Conservation (phyloP, 2,888 invertebrate genomes). For the Baccha elongata region DNA sequence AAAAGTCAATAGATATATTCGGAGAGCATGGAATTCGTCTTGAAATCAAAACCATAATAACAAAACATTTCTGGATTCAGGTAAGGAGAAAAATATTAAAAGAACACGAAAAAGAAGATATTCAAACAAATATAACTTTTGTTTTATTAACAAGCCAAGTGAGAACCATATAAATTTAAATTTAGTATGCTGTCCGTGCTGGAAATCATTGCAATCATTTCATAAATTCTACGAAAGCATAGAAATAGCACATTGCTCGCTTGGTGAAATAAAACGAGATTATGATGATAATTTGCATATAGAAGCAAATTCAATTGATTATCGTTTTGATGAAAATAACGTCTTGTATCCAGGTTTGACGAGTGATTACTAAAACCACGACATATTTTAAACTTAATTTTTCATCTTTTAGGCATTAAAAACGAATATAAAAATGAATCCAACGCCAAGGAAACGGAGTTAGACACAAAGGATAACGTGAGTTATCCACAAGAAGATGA, state of each 20-base stretch:
- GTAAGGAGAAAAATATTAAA: too few species aligned
- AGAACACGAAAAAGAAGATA: too few species aligned
- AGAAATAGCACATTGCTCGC: too few species aligned
- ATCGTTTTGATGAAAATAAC: neutral
- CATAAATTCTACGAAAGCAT: conserved; percentile 72
- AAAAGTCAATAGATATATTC: conserved; percentile 67
- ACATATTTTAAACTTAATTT: neutral
- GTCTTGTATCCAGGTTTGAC: neutral
- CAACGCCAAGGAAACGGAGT: neutral
- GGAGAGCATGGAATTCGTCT: conserved; percentile 70
- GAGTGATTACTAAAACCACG: neutral
- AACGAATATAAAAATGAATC: neutral
- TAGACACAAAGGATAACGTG: neutral
- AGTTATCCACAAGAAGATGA: neutral
- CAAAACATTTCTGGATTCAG: conserved; percentile 76
- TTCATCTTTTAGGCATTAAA: conserved; percentile 3
- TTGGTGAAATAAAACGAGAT: too few species aligned
- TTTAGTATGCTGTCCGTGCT: conserved; percentile 76
- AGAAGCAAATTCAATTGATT: too few species aligned
- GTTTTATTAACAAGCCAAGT: conserved; percentile 25
- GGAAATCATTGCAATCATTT: conserved; percentile 76
- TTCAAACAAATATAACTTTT: neutral
- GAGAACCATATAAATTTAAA: conserved; percentile 13
- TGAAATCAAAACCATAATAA: conserved; percentile 73
- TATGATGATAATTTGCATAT: too few species aligned